Base-by-base conservation (phyloP, 1,140 invertebrate genomes). In the Hylaeus volcanicus region DNA sequence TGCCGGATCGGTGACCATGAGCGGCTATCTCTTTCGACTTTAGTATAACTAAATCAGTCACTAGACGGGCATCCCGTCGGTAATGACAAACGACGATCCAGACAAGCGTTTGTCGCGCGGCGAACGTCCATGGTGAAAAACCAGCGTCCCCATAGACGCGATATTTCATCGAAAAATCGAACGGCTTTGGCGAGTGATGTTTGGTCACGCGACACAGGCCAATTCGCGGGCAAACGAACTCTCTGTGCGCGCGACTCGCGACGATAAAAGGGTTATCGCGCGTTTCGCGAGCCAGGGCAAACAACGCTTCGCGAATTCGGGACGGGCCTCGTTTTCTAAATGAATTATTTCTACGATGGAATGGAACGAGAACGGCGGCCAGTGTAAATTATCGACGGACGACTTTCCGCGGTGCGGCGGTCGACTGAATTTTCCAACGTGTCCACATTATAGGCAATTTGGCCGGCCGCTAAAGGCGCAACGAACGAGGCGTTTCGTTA, bases 391-490 rank as follows among this genome's bases (percentile, higher is more conserved):
- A 3, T 9, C 41, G 6, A 14, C 9, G 26, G 26, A 26, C 26
- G 26, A 26, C 26, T 26, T 26, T 26, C 26, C 26, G 60, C 26
- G 6, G 26, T 70, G 51, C 51, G 51, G 51, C 60, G 43, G 45
- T 1, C n/a, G 53, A 37, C 53, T 79, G 71, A 74, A 79, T 79
- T 79, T 79, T 74, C 70, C 61, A 79, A 9, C 51, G 70, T 74
- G 77, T 72, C 58, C 77, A 79, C 51, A 74, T 79, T 79, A 79
- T 66, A 58, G 77, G 71, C 71, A 73, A 74, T 74, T 73, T 79
- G n/a, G 39, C 68, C 61, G 61, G 43, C n/a, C 77, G 71, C 61
- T 58, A 79, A 79, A 58, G 77, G 70, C 53, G 53, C 77, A 74
- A 66, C 77, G 41, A 41, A 65, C 71, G 61, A 65, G 61, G 45